Percentiles rank a stretch among this genome's conserved stretches.
phyloP scores from a whole-genome alignment of 37 sponge, comb jelly and placozoan genomes.

The Agelas oroides region DNA sequence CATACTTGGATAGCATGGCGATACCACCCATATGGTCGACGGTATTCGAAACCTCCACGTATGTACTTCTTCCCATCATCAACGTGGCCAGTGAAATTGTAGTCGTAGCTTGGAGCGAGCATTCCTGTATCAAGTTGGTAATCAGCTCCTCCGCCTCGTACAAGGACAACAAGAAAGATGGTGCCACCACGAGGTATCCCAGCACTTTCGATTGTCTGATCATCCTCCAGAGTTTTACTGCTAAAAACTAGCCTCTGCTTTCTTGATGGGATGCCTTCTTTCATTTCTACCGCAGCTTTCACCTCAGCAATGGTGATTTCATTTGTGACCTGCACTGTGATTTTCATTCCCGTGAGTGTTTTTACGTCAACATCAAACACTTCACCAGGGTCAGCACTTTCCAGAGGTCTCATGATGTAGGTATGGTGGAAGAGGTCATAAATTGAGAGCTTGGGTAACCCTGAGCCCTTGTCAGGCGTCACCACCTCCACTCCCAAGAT shows the following conservation, averaged over 20 bases:
- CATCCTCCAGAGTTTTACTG: constrained; percentile 18
- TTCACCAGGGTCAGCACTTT: constrained; percentile 16
- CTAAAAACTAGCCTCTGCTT: constrained; percentile 38
- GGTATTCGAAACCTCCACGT: constrained; percentile 39
- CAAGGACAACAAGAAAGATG: constrained; percentile 11
- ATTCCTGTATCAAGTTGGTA: constrained; percentile 12
- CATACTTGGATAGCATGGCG: constrained; percentile 46
- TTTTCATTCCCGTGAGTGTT: constrained; percentile 36
- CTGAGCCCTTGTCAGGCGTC: background rate
- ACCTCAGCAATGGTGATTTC: constrained; percentile 28
- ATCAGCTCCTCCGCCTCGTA: constrained; percentile 35
- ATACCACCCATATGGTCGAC: constrained; percentile 56
- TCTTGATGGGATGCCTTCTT: constrained; percentile 3
- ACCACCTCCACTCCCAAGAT: constrained; percentile 42
- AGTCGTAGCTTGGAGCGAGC: constrained; percentile 46
- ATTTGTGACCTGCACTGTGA: background rate
- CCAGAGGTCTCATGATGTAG: constrained; percentile 21
- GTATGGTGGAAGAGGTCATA: constrained; percentile 32
- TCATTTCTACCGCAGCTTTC: constrained; percentile 21
- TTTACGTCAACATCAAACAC: constrained; percentile 24
- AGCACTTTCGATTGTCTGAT: constrained; percentile 8
- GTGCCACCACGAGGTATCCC: constrained; percentile 1
- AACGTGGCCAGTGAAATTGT: constrained; percentile 28
- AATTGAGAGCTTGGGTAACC: constrained; percentile 23
- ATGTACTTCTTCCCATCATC: constrained; percentile 36